Percentiles rank a stretch among this genome's conserved stretches.
Conservation (phyloP, 2,888 invertebrate species). For the Phengaris alcon region DNA sequence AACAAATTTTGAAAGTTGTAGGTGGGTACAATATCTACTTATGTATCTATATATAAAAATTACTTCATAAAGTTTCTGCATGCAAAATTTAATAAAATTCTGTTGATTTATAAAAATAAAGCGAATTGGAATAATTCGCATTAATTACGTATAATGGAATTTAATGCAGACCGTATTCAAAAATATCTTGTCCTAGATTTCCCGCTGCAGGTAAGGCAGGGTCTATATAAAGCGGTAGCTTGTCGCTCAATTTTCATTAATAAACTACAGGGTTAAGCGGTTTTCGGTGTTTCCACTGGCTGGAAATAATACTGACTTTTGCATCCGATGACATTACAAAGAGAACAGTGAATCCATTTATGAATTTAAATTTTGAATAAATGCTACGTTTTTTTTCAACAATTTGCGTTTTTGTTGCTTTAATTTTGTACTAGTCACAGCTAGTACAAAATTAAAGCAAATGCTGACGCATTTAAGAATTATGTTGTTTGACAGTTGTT, state of each 20-base stretch:
- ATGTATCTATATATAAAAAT: too few species aligned
- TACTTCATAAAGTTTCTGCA: too few species aligned
- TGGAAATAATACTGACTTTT: conserved; percentile 54
- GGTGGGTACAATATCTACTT: too few species aligned
- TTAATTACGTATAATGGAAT: conserved; percentile 13
- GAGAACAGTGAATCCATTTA: conserved; percentile 34
- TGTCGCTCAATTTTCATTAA: conserved; percentile 79
- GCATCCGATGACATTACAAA: conserved; percentile 35
- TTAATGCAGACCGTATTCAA: conserved; percentile 37
- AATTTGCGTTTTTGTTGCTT: too few species aligned
- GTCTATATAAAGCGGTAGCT: conserved; percentile 62
- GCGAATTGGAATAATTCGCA: not conserved
- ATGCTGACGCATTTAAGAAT: too few species aligned
- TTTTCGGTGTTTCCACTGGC: conserved; percentile 67
- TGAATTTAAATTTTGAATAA: not conserved
- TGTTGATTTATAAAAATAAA: not conserved
- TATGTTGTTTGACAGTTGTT: too few species aligned
- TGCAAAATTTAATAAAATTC: not conserved
- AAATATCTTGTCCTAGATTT: conserved; percentile 73
- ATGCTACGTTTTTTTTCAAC: not conserved
- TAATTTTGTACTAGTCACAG: too few species aligned
- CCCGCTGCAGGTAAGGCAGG: conserved; percentile 46
- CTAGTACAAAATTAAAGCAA: too few species aligned
- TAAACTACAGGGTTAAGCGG: conserved; percentile 72
- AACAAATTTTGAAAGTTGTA: too few species aligned